These are phyloP conservation scores for Cardiocondyla obscurior DNA, from an alignment of 1,140 invertebrate species.

Conservation along the genomic window DNA sequence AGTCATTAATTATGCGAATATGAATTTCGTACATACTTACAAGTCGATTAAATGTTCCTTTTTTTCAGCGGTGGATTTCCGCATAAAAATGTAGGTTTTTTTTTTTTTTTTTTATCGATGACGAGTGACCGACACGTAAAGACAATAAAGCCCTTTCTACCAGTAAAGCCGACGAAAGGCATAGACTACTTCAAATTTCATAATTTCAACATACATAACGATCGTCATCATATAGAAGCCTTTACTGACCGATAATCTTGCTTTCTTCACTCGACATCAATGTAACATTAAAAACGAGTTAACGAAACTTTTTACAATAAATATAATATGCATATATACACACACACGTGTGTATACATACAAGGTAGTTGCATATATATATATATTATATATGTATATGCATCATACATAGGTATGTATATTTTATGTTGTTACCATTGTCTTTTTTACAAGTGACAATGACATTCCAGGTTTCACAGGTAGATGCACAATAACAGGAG, in stretches of 20 bases:
- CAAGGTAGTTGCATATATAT: conserved; percentile 11
- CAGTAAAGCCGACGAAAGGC: conserved; percentile 3
- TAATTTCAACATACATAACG: conserved; percentile 17
- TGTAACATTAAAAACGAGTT: conserved; percentile 62
- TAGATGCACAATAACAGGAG: conserved; percentile 1
- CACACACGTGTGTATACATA: not conserved
- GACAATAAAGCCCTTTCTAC: not conserved
- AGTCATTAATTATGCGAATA: conserved; percentile 21
- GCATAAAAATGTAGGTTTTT: conserved; percentile 49
- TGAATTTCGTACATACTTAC: conserved; percentile 19
- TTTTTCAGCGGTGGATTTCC: conserved; percentile 41
- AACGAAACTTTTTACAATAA: conserved; percentile 64
- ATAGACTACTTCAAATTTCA: not conserved
- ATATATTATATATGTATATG: conserved; percentile 31
- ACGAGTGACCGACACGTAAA: conserved; percentile 2
- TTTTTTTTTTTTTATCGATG: conserved; percentile 32
- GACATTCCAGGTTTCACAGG: conserved; percentile 23
- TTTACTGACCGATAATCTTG: conserved; percentile 20
- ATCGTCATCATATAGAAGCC: not conserved
- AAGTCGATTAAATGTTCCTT: conserved; percentile 11
- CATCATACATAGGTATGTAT: conserved; percentile 11
- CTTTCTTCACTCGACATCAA: conserved; percentile 37
- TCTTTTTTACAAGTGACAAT: conserved; percentile 39
- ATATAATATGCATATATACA: conserved; percentile 32
- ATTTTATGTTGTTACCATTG: conserved; percentile 45